phyloP scores from a whole-genome alignment of 2,888 invertebrate genomes.

The Acleris holmiana region DNA sequence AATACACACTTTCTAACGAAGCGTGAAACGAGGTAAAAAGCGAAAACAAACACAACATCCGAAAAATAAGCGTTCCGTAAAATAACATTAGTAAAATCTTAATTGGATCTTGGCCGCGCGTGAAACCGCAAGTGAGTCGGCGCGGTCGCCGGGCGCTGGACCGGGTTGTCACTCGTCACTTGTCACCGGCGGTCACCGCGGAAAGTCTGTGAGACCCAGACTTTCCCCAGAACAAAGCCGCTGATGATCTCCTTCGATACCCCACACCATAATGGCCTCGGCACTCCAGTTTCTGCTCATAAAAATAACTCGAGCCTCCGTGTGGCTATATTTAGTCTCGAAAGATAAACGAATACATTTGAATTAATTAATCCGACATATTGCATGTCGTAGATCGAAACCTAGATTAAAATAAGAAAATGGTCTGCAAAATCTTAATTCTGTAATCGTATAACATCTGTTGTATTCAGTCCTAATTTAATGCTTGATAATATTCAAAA shows the following conservation, averaged over 20 bases:
- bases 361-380: too few species aligned
- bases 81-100: slow-evolving; percentile 21
- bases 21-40: slow-evolving; percentile 27
- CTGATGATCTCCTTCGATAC: slow-evolving; percentile 48
- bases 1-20: slow-evolving; percentile 18
- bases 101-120: slow-evolving; percentile 25
- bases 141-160: slow-evolving; percentile 11
- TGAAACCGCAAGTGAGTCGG: slow-evolving; percentile 24
- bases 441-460: too few species aligned
- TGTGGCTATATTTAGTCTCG: not conserved
- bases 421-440: too few species aligned
- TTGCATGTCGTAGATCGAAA: not conserved
- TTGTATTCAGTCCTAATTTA: too few species aligned
- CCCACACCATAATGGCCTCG: slow-evolving; percentile 45
- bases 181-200: slow-evolving; percentile 29
- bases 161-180: slow-evolving; percentile 10
- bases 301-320: slow-evolving; percentile 32
- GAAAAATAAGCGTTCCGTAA: slow-evolving; percentile 17
- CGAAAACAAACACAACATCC: slow-evolving; percentile 21
- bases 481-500: too few species aligned
- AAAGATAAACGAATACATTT: slow-evolving; percentile 2
- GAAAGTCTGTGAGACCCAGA: slow-evolving; percentile 48
- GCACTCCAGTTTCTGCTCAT: slow-evolving; percentile 45
- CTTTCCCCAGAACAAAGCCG: slow-evolving; percentile 57
- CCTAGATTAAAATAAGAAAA: too few species aligned